Base-by-base conservation (phyloP, 2,888 invertebrate genomes). In the Coelinius sp. region DNA sequence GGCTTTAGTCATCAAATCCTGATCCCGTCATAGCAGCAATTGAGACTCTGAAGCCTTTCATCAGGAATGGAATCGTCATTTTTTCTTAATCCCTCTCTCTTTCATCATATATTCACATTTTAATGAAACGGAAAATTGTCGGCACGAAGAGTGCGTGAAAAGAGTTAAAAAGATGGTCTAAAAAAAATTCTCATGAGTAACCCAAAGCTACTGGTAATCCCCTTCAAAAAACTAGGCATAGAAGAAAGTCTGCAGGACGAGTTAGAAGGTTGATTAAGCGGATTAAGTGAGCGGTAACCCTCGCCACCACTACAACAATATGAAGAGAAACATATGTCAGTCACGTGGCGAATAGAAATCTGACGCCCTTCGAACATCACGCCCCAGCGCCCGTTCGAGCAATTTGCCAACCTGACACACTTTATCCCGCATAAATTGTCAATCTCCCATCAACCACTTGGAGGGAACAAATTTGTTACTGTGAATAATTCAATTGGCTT, bases 251-350 rank as follows among this genome's bases (percentile, higher is more conserved):
- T 35, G 31, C 38, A 49, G 69, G 70, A 72, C 65, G 77, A 79
- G 76, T 71, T 72, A 62, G 68, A n/a, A n/a, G n/a, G 75, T 74
- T 73, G 76, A 80, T 80, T 80, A 79, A 77, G 78, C 74, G 76
- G 76, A 75, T 80, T 79, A 77, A 71, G 70, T 22, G 53, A 49
- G 31, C 25, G 59, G 46, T 63, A 62, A 46, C 53, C 53, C 59
- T 27, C 52, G 7, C 70, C 12, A 63, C 52, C 44, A 22, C 25
- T n/a, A n/a, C 25, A 20, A 35, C 10, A 27, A 41, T 65, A 20
- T 31, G 31, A 31, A 31, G 8, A 8, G 31, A n/a, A n/a, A n/a
- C n/a, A n/a, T 31, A 31, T 31, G 31, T 31, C 8, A 8, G 31
- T 31, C 31, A 8, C 31, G 31, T 31, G 8, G 8, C 31, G 31